These are phyloP conservation scores for Allolobophora icterica DNA, from an alignment of 2,888 invertebrate genomes.

Conservation along the genomic window DNA sequence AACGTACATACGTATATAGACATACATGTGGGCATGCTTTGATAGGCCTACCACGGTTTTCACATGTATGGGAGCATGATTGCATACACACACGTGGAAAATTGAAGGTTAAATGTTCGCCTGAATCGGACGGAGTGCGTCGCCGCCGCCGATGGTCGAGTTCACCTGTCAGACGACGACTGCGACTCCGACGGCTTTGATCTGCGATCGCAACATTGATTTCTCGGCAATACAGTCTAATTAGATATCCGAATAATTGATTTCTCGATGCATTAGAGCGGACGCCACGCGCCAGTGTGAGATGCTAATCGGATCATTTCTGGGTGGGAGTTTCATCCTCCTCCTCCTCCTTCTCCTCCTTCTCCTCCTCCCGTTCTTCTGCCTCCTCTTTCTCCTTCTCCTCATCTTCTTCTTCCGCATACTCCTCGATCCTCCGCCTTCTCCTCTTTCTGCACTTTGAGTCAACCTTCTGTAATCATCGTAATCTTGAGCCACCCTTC, in stretches of 20 bases:
- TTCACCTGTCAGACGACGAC: neutral
- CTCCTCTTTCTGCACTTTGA: neutral
- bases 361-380: neutral
- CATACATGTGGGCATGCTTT: no score
- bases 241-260: conserved; percentile 17
- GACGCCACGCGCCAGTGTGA: neutral
- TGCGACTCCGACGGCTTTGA: neutral
- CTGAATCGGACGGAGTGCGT: neutral
- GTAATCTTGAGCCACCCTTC: no score
- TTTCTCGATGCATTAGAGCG: conserved; percentile 11
- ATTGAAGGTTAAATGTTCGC: neutral
- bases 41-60: no score
- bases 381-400: neutral
- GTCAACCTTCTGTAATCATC: no score
- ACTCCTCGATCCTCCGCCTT: neutral
- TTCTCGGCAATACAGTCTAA: conserved; percentile 10
- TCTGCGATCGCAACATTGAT: neutral
- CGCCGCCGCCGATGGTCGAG: neutral
- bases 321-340: neutral
- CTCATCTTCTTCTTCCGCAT: neutral
- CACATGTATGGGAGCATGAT: no score
- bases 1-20: no score
- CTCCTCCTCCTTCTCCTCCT: neutral
- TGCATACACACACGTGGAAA: neutral
- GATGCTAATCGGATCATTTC: conserved; percentile 1